Base-by-base conservation (phyloP, 2,113 vertebrate genomes). In the Tinamus guttatus region DNA sequence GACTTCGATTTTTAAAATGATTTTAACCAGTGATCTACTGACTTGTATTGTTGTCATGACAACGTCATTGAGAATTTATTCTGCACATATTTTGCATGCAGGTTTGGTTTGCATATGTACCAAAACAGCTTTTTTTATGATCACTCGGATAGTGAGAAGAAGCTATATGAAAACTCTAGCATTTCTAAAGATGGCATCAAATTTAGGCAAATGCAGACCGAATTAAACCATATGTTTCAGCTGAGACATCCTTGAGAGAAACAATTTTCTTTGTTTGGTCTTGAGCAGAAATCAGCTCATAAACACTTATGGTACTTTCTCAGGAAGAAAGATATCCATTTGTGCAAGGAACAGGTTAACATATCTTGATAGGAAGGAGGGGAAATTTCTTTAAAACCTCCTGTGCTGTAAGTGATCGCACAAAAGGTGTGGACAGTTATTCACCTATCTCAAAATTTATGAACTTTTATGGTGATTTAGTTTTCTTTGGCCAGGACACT, bases 11-110 rank as follows among this genome's bases (percentile, higher is more conserved):
- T 94, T 91, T 85, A 18, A 65, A 40, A 73, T 84, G 38, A 67
- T 86, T 93, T 92, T 84, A 92, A 92, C 41, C 24, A 21, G 32
- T n/a, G 68, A 71, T 90, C 58, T 90, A 73, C 62, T 76, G 77
- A 81, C 52, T 90, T 93, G 64, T 81, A 62, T 52, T 94, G 94
- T 95, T 94, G 93, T 97, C 85, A 90, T 95, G 93, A 91, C 94
- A 96, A 93, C 92, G 80, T 68, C 32, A 68, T 43, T 84, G 76
- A 84, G 47, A 60, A 77, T 90, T 91, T 92, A 25, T 91, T 49
- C 45, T 24, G 51, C 52, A 77, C 38, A 79, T 84, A 41, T 90
- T 95, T 83, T 78, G 62, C 65, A 79, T 47, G 40, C 24, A 73
- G 62, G 21, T 79, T 90, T 94, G 89, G 21, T 27, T 73, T 75